Evolutionary conservation across 2,797 vertebrate species (phyloP), one percentile per base, ranked within the genome.

Genomic region (Sternarchorhynchus goeldii): DNA sequence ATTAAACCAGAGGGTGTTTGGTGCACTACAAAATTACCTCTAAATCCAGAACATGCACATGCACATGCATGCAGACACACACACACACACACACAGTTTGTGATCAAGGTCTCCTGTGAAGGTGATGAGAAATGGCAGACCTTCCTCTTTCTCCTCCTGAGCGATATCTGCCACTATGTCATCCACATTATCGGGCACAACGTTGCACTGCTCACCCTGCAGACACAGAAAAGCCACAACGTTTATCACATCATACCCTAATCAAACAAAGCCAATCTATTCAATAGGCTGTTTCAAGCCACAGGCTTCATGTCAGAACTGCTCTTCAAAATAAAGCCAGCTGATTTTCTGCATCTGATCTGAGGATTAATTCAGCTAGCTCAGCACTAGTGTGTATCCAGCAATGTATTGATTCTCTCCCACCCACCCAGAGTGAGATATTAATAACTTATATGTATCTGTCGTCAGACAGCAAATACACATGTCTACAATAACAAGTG

Each of bases 171-270:
- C 96, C 39, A 99, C 98, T 67, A 99, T 99, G 85, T 99, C 98
- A 62, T 99, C 98, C 25, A 99, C 93, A 53, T 97, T 98, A 91
- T 99, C 98, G 0, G 98, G 97, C 41, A 98, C 93, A 6, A 98
- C 94, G 90, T 99, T 99, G 92, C 98, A 99, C 83, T 99, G 98
- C 80, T 99, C 97, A 1, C 98, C 98, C 98, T 99, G 92, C 68
- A 72, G 76, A 86, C 39, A 89, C 63, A 88, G 18, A 85, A 10
- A 85, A 34, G 58, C 76, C 62, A 25, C 57, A 63, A 36, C 68
- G 6, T 45, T 34, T 53, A 36, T 31, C 73, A 45, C 32, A n/a
- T 50, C 21, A 59, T 69, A 12, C 65, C 53, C 16, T 59, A 25
- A 32, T 50, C 21, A 63, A 18, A 78, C 39, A 36, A 73, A 76